A percentile compares a stretch with the other conserved stretches of the same genome.
Conservation (phyloP, 2,113 vertebrate genomes). For the Oenanthe oenanthe region DNA sequence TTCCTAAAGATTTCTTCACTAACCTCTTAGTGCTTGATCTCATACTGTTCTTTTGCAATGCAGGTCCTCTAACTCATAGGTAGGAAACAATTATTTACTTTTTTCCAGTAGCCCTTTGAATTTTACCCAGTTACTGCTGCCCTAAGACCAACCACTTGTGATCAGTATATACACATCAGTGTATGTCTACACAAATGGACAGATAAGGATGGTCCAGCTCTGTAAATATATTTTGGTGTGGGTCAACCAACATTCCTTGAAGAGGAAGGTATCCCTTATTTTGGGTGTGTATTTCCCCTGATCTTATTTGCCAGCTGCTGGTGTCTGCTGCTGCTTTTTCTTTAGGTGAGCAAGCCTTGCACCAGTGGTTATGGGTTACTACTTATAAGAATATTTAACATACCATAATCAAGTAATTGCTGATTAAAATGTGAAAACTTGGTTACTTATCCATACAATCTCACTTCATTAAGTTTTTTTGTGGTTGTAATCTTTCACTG, state of each 20-base stretch:
- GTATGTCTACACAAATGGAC: background rate
- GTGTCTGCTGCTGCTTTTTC: background rate
- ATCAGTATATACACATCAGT: background rate
- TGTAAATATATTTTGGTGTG: background rate
- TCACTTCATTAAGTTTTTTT: background rate
- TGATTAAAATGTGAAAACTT: background rate
- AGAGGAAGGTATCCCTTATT: background rate
- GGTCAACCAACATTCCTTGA: background rate
- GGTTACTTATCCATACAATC: background rate
- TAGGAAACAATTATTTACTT: background rate
- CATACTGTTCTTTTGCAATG: background rate
- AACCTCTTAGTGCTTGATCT: background rate
- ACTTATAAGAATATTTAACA: background rate
- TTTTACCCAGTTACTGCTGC: background rate
- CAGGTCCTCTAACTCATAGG: background rate
- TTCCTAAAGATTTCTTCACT: background rate
- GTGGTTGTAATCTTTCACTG: background rate
- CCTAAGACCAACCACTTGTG: background rate
- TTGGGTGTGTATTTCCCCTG: background rate
- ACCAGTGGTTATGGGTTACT: accelerated
- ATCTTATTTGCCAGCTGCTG: background rate
- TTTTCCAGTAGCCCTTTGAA: background rate
- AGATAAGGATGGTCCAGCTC: background rate
- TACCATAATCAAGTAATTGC: background rate
- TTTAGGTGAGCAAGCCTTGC: background rate